Conservation (phyloP, 2,797 vertebrate genomes). For the Crypturellus tataupa region DNA sequence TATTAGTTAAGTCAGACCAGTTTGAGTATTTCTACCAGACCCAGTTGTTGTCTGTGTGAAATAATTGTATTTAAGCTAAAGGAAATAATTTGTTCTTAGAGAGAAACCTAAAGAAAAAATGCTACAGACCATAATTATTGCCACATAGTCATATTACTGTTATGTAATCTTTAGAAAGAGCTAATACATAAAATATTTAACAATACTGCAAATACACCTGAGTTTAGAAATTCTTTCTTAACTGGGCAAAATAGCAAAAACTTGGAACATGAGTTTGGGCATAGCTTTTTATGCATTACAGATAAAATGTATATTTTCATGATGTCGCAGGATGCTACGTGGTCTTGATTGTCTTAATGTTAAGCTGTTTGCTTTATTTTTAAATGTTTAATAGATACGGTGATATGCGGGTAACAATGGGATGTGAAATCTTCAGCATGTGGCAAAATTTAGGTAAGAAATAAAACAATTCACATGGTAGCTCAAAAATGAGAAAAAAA, state of each 20-base stretch:
- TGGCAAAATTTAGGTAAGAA: constrained; percentile 97
- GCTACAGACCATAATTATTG: background rate
- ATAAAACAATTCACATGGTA: background rate
- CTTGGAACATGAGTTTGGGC: background rate
- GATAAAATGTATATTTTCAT: background rate
- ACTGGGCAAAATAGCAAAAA: background rate
- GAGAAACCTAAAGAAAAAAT: background rate
- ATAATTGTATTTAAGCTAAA: background rate
- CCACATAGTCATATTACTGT: background rate
- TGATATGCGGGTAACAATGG: constrained; percentile 99
- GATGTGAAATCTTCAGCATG: constrained; percentile 99
- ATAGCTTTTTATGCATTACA: background rate
- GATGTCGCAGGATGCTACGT: background rate
- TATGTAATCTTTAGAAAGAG: background rate
- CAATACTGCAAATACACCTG: background rate
- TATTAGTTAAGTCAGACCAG: background rate
- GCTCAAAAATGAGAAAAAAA: background rate
- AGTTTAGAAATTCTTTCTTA: background rate
- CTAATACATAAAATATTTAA: background rate
- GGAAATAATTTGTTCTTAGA: background rate
- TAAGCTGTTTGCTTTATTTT: background rate
- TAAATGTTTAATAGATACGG: constrained; percentile 87
- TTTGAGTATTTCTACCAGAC: background rate
- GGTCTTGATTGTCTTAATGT: background rate
- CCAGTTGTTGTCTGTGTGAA: background rate